These are phyloP conservation scores for Lepas anatifera DNA, from an alignment of 2,888 invertebrate genomes.

Conservation along the genomic window DNA sequence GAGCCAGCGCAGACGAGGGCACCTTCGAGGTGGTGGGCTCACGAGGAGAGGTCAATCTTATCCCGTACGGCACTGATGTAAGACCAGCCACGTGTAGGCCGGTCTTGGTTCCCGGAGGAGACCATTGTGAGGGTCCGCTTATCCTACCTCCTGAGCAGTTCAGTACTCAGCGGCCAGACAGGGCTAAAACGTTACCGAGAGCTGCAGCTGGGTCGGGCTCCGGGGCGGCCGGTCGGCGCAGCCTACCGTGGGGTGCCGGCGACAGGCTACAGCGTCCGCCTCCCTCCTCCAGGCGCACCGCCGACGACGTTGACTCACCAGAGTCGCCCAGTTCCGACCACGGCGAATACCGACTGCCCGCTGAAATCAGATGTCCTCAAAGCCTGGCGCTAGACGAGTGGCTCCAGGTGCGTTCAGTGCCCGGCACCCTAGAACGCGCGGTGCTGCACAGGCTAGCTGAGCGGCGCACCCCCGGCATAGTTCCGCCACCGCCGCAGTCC, in stretches of 20 bases:
- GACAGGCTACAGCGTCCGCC: neutral
- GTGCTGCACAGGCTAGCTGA: neutral
- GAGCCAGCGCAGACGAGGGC: too few species aligned
- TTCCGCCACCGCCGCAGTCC: too few species aligned
- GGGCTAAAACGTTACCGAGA: slow-evolving; percentile 2
- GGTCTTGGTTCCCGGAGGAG: neutral
- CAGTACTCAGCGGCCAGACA: neutral
- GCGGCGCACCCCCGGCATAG: neutral
- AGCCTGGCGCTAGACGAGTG: neutral
- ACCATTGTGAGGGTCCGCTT: neutral
- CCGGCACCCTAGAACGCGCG: neutral
- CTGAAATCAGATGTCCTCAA: neutral
- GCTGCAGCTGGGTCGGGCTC: neutral
- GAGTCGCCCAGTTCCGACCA: neutral
- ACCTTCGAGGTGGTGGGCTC: neutral
- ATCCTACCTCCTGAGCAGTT: slow-evolving; percentile 11
- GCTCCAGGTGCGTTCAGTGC: slow-evolving; percentile 1
- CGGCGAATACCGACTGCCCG: neutral
- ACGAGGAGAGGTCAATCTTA: neutral
- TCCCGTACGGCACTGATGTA: neutral
- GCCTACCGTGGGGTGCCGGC: neutral
- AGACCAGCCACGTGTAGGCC: neutral
- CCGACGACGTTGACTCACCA: neutral
- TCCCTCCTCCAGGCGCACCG: neutral
- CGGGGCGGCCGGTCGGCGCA: too few species aligned